Percentiles rank a stretch among this genome's conserved stretches.
These are phyloP conservation scores for Metacarcinus magister DNA, from an alignment of 2,888 invertebrate species.

Conservation along the genomic window DNA sequence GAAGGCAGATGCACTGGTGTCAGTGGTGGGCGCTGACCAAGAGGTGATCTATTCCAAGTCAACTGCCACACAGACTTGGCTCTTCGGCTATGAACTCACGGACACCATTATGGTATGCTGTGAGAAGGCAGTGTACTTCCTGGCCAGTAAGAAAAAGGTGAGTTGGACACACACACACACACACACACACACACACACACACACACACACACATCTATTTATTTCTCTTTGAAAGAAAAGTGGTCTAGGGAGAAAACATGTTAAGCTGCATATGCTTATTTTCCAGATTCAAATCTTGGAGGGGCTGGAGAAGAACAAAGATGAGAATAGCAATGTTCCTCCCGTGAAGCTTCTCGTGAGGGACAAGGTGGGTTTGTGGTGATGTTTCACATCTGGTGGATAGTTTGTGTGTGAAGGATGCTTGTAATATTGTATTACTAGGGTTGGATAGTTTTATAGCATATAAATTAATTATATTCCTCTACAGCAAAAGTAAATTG, in stretches of 20 bases:
- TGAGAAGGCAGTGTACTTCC: conserved; percentile 92
- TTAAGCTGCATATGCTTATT: not conserved
- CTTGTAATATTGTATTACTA: not conserved
- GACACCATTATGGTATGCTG: conserved; percentile 97
- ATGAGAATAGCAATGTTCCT: conserved; percentile 89
- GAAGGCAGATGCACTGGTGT: conserved; percentile 95
- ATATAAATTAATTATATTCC: no score
- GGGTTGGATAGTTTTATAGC: no score
- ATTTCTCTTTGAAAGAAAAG: no score
- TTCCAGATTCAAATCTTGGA: conserved; percentile 93
- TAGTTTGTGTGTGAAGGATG: not conserved
- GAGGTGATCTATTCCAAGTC: conserved; percentile 99
- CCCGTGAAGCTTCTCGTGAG: conserved; percentile 93
- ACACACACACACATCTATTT: no score
- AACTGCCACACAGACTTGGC: conserved; percentile 97
- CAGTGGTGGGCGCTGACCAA: conserved; percentile 96
- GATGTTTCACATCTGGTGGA: not conserved
- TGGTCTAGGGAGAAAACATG: not conserved
- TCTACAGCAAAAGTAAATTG: no score
- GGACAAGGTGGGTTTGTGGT: conserved; percentile 90
- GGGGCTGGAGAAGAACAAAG: conserved; percentile 93
- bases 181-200: not conserved
- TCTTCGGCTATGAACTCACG: conserved; percentile 97
- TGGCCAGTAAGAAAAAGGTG: conserved; percentile 97
- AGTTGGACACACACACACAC: not conserved